phyloP scores from a whole-genome alignment of 2,113 vertebrate genomes.

The Cavia porcellus region DNA sequence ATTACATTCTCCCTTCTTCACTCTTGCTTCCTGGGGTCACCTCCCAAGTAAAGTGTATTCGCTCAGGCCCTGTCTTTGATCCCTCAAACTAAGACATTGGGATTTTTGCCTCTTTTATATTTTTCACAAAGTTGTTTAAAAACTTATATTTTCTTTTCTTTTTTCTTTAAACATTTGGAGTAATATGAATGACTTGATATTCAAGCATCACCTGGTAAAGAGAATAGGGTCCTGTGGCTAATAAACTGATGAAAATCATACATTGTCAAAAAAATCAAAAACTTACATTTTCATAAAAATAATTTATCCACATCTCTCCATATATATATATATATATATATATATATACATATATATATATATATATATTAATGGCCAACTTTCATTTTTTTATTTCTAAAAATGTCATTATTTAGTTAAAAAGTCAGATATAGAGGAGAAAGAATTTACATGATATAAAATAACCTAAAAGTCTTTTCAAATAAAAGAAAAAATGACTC shows the following conservation, averaged over 20 bases:
- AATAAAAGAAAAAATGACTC: conserved; percentile 39
- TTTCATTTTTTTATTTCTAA: conserved; percentile 74
- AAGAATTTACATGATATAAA: conserved; percentile 29
- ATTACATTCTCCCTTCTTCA: conserved; percentile 24
- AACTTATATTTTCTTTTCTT: not conserved
- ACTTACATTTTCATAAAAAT: conserved; percentile 2
- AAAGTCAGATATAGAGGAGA: conserved; percentile 25
- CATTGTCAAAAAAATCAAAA: too few relatives aligned
- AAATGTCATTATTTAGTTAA: not conserved
- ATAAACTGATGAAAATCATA: too few relatives aligned
- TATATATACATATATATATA: too few relatives aligned
- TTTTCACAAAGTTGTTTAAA: conserved; percentile 1
- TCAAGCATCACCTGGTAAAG: too few relatives aligned
- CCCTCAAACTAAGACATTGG: not conserved
- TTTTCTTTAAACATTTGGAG: too few relatives aligned
- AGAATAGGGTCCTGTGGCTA: too few relatives aligned
- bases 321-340: not conserved
- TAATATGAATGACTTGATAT: too few relatives aligned
- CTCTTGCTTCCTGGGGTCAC: conserved; percentile 6
- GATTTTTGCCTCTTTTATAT: not conserved
- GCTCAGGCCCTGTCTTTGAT: conserved; percentile 7
- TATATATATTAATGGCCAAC: not conserved
- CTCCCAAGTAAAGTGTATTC: not conserved
- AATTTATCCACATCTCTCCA: not conserved
- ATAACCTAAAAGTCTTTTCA: conserved; percentile 65